These are phyloP conservation scores for Euthynnus affinis DNA, from an alignment of 2,797 vertebrate species.

Conservation along the genomic window DNA sequence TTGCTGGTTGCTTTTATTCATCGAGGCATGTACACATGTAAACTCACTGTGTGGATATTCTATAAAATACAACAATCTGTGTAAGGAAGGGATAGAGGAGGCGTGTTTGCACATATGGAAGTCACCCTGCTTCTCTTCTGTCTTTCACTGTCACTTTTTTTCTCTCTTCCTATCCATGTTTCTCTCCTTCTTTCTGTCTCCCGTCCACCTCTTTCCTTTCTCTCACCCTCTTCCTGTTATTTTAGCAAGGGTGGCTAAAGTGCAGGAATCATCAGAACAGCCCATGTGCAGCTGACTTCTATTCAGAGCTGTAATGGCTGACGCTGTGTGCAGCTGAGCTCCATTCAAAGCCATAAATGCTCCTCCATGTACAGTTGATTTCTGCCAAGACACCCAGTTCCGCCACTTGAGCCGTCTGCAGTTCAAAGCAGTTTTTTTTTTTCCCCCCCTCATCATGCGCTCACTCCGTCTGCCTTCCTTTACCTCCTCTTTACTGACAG, in stretches of 20 bases:
- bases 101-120: conserved; percentile 10
- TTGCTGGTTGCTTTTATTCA: background rate
- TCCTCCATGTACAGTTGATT: conserved; percentile 43
- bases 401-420: conserved; percentile 62
- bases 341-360: conserved; percentile 64
- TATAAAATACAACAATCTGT: background rate
- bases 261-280: conserved; percentile 56
- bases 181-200: conserved; percentile 17
- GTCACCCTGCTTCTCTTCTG: conserved; percentile 2
- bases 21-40: background rate
- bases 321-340: conserved; percentile 72
- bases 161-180: conserved; percentile 26
- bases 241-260: conserved; percentile 54
- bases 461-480: conserved; percentile 22
- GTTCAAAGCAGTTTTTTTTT: conserved; percentile 26
- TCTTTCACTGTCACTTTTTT: conserved; percentile 15
- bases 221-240: conserved; percentile 60
- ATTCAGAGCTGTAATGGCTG: conserved; percentile 67
- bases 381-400: conserved; percentile 57
- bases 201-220: background rate
- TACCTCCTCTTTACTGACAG: conserved; percentile 16
- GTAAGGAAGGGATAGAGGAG: background rate
- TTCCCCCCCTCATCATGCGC: conserved; percentile 8
- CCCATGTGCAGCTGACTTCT: conserved; percentile 73
- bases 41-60: too few relatives aligned